These are phyloP conservation scores for Scaptomyza parva DNA, from an alignment of 2,888 invertebrate genomes.

Conservation along the genomic window DNA sequence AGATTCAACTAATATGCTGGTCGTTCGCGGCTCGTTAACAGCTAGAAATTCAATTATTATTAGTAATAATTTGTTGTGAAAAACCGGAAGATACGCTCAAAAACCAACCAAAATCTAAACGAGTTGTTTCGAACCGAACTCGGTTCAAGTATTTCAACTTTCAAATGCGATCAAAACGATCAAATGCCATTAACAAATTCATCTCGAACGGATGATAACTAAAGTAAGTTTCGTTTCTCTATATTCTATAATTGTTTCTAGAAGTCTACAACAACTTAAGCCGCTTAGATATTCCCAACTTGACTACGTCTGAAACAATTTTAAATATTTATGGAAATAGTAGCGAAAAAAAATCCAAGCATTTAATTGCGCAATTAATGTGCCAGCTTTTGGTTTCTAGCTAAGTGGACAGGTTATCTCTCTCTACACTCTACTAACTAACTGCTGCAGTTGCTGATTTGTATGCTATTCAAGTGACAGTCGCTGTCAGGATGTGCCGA, in stretches of 20 bases:
- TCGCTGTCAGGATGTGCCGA: conserved; percentile 56
- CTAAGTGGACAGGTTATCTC: conserved; percentile 56
- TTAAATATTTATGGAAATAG: conserved; percentile 47
- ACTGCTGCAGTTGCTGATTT: conserved; percentile 38
- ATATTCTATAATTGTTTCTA: conserved; percentile 3
- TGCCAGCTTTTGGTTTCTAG: conserved; percentile 6
- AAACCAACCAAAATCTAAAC: conserved; percentile 22
- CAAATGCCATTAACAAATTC: conserved; percentile 59
- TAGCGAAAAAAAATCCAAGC: conserved; percentile 27
- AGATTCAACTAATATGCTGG: conserved; percentile 61
- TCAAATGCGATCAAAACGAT: conserved; percentile 64
- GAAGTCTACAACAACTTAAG: conserved; percentile 10
- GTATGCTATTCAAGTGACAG: conserved; percentile 49
- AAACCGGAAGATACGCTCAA: conserved; percentile 72
- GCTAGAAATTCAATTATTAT: conserved; percentile 69
- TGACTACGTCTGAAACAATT: conserved; percentile 7
- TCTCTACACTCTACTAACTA: not conserved
- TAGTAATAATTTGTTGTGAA: conserved; percentile 48
- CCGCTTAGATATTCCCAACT: conserved; percentile 22
- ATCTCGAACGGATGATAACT: conserved; percentile 58
- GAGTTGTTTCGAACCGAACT: conserved; percentile 29
- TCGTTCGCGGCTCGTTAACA: conserved; percentile 59
- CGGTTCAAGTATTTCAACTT: conserved; percentile 81
- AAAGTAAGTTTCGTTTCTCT: conserved; percentile 24
- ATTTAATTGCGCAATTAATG: conserved; percentile 57